These are phyloP conservation scores for Ceratina australensis DNA, from an alignment of 1,140 invertebrate genomes.

Conservation along the genomic window DNA sequence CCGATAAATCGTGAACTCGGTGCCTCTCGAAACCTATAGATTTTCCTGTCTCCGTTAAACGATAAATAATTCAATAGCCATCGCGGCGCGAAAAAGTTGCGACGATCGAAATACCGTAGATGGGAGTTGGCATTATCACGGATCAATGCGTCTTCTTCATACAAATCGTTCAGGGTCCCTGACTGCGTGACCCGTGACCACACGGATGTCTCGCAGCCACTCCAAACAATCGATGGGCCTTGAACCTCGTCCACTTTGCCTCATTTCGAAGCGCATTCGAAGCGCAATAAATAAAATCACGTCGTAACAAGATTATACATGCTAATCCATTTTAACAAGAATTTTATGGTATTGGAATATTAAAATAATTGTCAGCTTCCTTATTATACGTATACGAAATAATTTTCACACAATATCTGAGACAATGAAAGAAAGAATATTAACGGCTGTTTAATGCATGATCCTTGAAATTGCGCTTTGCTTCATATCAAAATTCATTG, in stretches of 20 bases:
- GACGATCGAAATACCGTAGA: not conserved
- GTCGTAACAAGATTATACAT: too few species aligned
- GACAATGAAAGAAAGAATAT: too few species aligned
- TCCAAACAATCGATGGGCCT: not conserved
- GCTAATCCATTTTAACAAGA: too few species aligned
- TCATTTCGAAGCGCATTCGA: not conserved
- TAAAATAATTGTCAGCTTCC: too few species aligned
- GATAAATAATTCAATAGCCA: slow-evolving; percentile 18
- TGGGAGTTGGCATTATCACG: not conserved
- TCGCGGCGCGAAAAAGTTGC: not conserved
- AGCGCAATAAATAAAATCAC: too few species aligned
- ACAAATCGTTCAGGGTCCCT: slow-evolving; percentile 38
- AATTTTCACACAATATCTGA: too few species aligned
- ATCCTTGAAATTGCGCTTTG: too few species aligned
- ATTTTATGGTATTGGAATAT: too few species aligned
- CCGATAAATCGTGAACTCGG: not conserved
- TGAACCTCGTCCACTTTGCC: not conserved
- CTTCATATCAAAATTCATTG: too few species aligned
- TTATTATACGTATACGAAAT: too few species aligned
- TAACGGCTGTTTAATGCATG: too few species aligned
- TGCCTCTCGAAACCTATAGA: not conserved
- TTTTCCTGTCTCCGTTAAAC: slow-evolving; percentile 1
- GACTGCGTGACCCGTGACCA: slow-evolving; percentile 35
- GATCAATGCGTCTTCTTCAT: slow-evolving; percentile 15
- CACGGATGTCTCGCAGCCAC: not conserved